Percentiles rank a stretch among this genome's conserved stretches.
Evolutionary conservation across 2,113 vertebrate species (phyloP).

Genomic region (Vimba vimba): DNA sequence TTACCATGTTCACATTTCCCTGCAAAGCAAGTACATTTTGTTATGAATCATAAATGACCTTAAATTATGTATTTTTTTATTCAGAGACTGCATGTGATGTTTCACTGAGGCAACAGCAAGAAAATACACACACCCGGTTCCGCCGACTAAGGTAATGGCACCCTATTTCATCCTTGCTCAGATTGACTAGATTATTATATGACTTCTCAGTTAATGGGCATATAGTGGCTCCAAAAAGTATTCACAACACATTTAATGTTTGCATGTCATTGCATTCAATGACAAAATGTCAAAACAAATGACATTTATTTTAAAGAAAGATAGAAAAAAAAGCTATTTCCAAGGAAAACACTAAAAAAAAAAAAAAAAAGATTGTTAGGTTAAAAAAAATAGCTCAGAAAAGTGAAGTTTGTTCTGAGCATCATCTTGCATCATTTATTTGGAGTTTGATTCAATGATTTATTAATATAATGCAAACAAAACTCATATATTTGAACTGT

Average conservation of each 20-base stretch:
- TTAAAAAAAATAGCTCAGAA: background rate
- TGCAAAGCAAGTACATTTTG: background rate
- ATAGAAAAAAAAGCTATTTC: background rate
- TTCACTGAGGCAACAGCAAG: background rate
- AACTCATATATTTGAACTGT: background rate
- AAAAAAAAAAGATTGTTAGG: background rate
- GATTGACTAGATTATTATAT: background rate
- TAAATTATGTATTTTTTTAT: background rate
- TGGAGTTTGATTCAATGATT: background rate
- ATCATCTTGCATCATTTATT: background rate
- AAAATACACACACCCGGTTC: background rate
- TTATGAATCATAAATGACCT: too few species aligned
- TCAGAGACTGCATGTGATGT: background rate
- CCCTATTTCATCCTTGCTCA: background rate
- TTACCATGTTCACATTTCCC: background rate
- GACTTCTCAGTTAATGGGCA: background rate
- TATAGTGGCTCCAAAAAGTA: background rate
- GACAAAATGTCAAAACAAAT: slow-evolving; percentile 1
- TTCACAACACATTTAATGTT: background rate
- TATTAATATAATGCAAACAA: background rate
- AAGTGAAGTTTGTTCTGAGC: background rate
- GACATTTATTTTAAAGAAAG: background rate
- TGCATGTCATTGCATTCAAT: background rate
- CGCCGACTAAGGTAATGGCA: background rate
- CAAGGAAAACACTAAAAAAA: background rate